Percentiles rank a stretch among this genome's conserved stretches.
Conservation (phyloP, 2,888 invertebrate genomes). For the Drosophila lutescens region DNA sequence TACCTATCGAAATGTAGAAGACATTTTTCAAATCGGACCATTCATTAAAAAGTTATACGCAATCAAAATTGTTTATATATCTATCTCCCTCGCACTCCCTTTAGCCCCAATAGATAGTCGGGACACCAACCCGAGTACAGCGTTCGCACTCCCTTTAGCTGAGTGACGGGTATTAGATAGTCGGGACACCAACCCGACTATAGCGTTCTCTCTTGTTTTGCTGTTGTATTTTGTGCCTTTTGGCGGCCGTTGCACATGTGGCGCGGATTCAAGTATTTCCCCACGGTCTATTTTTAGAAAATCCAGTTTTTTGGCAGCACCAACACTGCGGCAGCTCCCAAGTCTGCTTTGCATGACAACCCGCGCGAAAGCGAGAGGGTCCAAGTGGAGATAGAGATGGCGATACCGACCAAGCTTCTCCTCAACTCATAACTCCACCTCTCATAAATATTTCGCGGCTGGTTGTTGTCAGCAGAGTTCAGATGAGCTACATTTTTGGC, state of each 20-base stretch:
- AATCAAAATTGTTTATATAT: too few species aligned
- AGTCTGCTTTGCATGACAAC: slow-evolving; percentile 61
- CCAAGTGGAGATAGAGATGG: background rate
- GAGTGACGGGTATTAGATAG: too few species aligned
- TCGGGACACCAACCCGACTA: too few species aligned
- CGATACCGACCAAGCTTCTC: slow-evolving; percentile 14
- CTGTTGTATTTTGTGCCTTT: slow-evolving; percentile 50
- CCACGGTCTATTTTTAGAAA: slow-evolving; percentile 83
- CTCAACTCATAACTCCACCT: slow-evolving; percentile 38
- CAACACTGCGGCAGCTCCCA: slow-evolving; percentile 31
- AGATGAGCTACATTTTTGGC: slow-evolving; percentile 24
- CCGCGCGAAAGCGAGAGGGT: slow-evolving; percentile 23
- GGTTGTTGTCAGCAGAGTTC: slow-evolving; percentile 15
- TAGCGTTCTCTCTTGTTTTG: too few species aligned
- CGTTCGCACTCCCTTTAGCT: too few species aligned
- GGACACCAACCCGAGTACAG: too few species aligned
- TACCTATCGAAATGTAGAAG: too few species aligned
- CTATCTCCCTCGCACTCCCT: too few species aligned
- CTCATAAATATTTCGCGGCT: slow-evolving; percentile 40
- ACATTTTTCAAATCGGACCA: too few species aligned
- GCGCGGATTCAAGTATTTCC: slow-evolving; percentile 81
- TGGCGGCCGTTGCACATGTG: slow-evolving; percentile 79
- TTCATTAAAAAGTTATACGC: too few species aligned
- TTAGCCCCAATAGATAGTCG: too few species aligned
- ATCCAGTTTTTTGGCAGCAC: slow-evolving; percentile 81